Evolutionary conservation across 2,888 invertebrate species (phyloP).

Genomic region (Ptychoptera contaminata): DNA sequence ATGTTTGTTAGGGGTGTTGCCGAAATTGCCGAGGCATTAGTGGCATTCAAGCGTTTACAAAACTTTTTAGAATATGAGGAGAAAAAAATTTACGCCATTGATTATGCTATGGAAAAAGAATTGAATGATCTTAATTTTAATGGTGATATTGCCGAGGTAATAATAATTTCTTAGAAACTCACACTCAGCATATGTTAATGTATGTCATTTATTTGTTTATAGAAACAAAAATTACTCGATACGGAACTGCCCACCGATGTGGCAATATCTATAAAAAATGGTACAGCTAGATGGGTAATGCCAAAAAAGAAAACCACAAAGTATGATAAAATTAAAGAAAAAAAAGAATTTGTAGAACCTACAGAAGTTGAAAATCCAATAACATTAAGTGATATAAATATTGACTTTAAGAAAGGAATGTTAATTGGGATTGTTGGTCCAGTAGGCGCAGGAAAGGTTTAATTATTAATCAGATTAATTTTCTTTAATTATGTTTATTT

Average conservation of each 20-base stretch:
- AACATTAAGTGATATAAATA: conserved; percentile 36
- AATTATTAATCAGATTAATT: no score
- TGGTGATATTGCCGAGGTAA: conserved; percentile 7
- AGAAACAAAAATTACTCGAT: conserved; percentile 6
- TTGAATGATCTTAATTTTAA: conserved; percentile 7
- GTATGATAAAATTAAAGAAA: neutral
- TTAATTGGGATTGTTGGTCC: conserved; percentile 56
- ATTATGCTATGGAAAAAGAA: conserved; percentile 6
- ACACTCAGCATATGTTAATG: neutral
- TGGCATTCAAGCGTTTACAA: conserved; percentile 54
- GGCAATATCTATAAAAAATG: conserved; percentile 16
- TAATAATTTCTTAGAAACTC: neutral
- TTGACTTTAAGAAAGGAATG: conserved; percentile 39
- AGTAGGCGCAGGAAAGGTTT: conserved; percentile 52
- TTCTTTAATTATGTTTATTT: no score
- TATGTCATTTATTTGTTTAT: neutral
- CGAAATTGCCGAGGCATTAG: conserved; percentile 61
- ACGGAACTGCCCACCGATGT: conserved; percentile 15
- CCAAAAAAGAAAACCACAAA: conserved; percentile 11
- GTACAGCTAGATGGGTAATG: conserved; percentile 32
- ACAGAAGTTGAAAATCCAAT: conserved; percentile 5
- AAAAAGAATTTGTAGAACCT: conserved; percentile 1
- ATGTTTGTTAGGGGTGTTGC: conserved; percentile 53
- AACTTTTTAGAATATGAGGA: conserved; percentile 31
- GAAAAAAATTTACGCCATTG: conserved; percentile 5